Evolutionary conservation across 2,797 vertebrate genomes (phyloP), one percentile per base, ranked within the genome.

Genomic region (Enteromius radiatus): DNA sequence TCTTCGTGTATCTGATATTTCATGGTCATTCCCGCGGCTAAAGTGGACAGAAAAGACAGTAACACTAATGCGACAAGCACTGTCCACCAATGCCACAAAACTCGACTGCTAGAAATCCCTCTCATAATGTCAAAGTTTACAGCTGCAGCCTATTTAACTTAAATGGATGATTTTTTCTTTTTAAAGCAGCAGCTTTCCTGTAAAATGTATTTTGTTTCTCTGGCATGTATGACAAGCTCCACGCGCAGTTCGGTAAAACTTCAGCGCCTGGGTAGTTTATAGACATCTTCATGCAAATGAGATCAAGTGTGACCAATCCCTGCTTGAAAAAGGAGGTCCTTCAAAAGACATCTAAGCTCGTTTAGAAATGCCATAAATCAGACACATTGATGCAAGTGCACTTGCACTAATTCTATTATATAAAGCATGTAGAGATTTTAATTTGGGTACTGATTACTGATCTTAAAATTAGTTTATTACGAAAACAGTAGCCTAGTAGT

Each of bases 1-100:
- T 99, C 98, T 87, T 99, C 98, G 82, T 96, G 96, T 15, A 96
- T 97, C 92, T 96, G 95, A 86, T 98, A 98, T 84, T 97, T 95
- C 86, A 98, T 93, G 9, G 97, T 98, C 90, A 96, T 98, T 86
- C 94, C 93, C 14, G 86, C 89, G 12, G 91, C 87, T 67, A 86
- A 85, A 65, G 88, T 88, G 17, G 91, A 85, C 77, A 93, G 83
- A 85, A 88, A 85, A 26, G 75, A 75, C 87, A 93, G n/a, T 68
- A 78, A 77, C 84, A 84, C 73, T 52, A 89, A 91, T 76, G 85
- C 87, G 84, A 91, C 91, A 87, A 88, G 3, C 2, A 92, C 78
- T 88, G 87, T 47, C 90, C 91, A 86, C 82, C 88, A 87, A 85
- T 86, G 91, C 91, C 90, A 89, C 47, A 91, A 86, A 54, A 23